Evolutionary conservation across 2,888 invertebrate genomes (phyloP), one percentile per base, ranked within the genome.

Genomic region (Apocheima hispidaria): DNA sequence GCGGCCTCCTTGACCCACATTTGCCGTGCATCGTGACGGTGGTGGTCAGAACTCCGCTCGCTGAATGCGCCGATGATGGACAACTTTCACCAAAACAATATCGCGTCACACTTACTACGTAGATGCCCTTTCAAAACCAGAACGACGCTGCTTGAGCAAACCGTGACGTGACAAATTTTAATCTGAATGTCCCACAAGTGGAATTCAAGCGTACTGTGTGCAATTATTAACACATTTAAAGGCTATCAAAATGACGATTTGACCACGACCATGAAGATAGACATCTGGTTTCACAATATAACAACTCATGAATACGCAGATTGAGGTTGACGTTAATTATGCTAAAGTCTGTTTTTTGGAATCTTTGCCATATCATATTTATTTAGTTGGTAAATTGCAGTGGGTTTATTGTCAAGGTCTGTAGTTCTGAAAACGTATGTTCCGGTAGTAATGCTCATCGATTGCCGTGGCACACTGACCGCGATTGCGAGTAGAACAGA

Each of bases 401-500:
- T 63, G 43, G 60, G 74, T 73, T 75, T 72, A 75, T 72, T 78
- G 77, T 76, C 81, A 83, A 84, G 82, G 83, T 76, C 77, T 73
- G 68, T 77, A 75, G 71, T 78, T 70, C 64, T 68, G 60, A 68
- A 65, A 74, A 75, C 73, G 73, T 78, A 75, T 72, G 73, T 73
- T 90, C 90, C 88, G 89, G 86, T 83, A 85, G 86, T 83, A 85
- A 78, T 81, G 76, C 73, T 86, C 82, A 82, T 84, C 81, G 81
- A 73, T 83, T 80, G 78, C 87, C 89, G 79, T 90, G 91, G 88
- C 90, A 88, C 79, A 90, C 84, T 92, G 86, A 88, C 91, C 90
- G 88, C 84, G 78, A 83, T 90, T 68, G 66, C 74, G 75, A 79
- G 79, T 82, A 73, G 79, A 79, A 83, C 84, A 78, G 68, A 79